phyloP scores from a whole-genome alignment of 23 tunicate genomes.

The Halocynthia roretzi region DNA sequence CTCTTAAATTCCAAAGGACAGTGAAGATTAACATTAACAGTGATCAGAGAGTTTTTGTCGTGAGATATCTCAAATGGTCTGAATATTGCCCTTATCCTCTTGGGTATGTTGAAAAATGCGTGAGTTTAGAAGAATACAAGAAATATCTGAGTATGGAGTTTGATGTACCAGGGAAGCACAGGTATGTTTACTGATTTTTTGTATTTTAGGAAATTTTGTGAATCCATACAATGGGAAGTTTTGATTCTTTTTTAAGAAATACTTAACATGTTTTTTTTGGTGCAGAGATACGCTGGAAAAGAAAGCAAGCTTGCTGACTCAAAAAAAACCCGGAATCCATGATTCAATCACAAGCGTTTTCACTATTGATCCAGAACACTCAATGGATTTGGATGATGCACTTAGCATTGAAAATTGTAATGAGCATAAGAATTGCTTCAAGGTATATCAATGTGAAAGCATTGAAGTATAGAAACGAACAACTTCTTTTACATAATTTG shows the following conservation, averaged over 20 bases:
- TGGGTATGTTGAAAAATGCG: slow-evolving; percentile 34
- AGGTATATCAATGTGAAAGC: slow-evolving; percentile 8
- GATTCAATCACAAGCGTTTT: slow-evolving; percentile 24
- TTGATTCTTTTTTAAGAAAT: not conserved
- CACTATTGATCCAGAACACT: slow-evolving; percentile 65
- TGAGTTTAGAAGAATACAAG: slow-evolving; percentile 19
- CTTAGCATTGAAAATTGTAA: slow-evolving; percentile 47
- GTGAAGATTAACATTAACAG: no score
- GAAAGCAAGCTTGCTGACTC: slow-evolving; percentile 6
- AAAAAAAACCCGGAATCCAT: not conserved
- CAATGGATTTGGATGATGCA: slow-evolving; percentile 67
- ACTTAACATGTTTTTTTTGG: not conserved
- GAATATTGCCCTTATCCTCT: slow-evolving; percentile 34
- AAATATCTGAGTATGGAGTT: slow-evolving; percentile 23
- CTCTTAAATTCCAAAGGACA: no score
- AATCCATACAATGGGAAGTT: not conserved
- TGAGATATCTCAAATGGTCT: slow-evolving; percentile 54
- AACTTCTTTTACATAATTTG: no score
- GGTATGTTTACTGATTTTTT: slow-evolving; percentile 18
- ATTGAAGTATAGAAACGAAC: no score
- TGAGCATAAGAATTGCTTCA: slow-evolving; percentile 50
- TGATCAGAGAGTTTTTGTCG: slow-evolving; percentile 27
- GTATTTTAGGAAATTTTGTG: not conserved
- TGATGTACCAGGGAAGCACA: slow-evolving; percentile 37
- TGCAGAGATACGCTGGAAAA: not conserved